phyloP scores from a whole-genome alignment of 2,797 vertebrate species.

The Muraenolepis orangiensis region DNA sequence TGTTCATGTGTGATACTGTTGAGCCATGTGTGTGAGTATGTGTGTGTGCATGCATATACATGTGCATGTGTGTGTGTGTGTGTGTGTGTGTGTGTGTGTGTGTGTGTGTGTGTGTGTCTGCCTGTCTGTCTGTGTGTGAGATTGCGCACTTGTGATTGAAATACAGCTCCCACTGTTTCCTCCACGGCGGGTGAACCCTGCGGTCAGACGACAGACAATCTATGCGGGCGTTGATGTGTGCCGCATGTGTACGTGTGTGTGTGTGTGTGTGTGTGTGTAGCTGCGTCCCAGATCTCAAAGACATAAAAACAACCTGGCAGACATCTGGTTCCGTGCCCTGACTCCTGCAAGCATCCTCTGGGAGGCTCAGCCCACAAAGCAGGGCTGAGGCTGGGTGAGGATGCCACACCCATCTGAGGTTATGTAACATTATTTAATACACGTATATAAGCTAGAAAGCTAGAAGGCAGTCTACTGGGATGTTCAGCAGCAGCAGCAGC shows the following conservation, averaged over 20 bases:
- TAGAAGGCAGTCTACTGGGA: too few relatives aligned
- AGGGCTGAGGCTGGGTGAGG: too few relatives aligned
- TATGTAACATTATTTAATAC: too few relatives aligned
- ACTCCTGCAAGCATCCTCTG: not conserved
- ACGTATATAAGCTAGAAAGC: too few relatives aligned
- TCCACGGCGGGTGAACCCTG: too few relatives aligned
- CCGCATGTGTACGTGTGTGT: not conserved
- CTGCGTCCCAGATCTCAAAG: slow-evolving; percentile 23
- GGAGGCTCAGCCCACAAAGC: too few relatives aligned
- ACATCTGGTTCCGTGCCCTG: not conserved
- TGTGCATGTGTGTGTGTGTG: not conserved
- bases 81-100: not conserved
- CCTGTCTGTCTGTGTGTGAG: not conserved
- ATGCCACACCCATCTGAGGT: too few relatives aligned
- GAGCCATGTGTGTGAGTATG: not conserved
- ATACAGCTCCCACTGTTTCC: too few relatives aligned
- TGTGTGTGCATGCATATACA: not conserved
- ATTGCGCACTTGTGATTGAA: too few relatives aligned
- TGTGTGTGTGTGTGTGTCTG: not conserved
- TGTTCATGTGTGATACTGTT: not conserved
- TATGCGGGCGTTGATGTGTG: not conserved
- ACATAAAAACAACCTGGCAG: not conserved
- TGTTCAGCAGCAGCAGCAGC: too few relatives aligned
- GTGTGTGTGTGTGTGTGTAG: slow-evolving; percentile 9
- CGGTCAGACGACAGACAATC: too few relatives aligned